These are phyloP conservation scores for Gallinago paraguaiae DNA, from an alignment of 2,113 vertebrate genomes.

Conservation along the genomic window DNA sequence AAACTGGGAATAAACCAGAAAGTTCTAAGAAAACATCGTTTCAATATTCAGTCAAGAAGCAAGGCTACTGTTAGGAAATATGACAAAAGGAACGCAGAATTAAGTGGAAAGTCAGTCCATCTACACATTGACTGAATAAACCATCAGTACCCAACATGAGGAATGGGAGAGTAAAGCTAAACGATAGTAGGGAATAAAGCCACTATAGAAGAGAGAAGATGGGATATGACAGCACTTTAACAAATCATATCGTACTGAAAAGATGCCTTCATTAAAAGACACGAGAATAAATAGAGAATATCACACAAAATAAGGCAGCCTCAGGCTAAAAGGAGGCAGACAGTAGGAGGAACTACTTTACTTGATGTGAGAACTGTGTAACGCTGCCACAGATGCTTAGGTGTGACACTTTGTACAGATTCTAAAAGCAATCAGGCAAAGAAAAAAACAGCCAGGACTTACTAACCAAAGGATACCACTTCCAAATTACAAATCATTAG, in stretches of 20 bases:
- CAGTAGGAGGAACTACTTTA: background rate
- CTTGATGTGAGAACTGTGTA: background rate
- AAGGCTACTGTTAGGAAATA: background rate
- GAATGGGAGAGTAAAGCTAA: background rate
- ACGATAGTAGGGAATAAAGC: background rate
- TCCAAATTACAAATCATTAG: background rate
- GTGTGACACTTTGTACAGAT: background rate
- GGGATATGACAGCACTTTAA: background rate
- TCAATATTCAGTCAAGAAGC: background rate
- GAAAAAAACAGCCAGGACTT: background rate
- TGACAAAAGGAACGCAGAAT: background rate
- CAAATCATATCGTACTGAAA: rapidly evolving
- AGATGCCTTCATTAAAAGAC: background rate
- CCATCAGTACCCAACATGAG: background rate
- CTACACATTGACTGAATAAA: background rate
- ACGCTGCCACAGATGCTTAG: background rate
- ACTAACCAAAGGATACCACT: background rate
- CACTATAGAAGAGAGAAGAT: background rate
- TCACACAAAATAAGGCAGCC: background rate
- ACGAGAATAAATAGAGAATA: background rate
- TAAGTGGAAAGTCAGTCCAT: background rate
- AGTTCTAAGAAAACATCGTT: background rate
- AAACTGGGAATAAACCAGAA: background rate
- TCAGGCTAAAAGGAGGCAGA: background rate
- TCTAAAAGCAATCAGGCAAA: background rate